Percentiles rank a stretch among this genome's conserved stretches.
These are phyloP conservation scores for Acrocyrtus sp. DNA, from an alignment of 2,888 invertebrate genomes.

Conservation along the genomic window DNA sequence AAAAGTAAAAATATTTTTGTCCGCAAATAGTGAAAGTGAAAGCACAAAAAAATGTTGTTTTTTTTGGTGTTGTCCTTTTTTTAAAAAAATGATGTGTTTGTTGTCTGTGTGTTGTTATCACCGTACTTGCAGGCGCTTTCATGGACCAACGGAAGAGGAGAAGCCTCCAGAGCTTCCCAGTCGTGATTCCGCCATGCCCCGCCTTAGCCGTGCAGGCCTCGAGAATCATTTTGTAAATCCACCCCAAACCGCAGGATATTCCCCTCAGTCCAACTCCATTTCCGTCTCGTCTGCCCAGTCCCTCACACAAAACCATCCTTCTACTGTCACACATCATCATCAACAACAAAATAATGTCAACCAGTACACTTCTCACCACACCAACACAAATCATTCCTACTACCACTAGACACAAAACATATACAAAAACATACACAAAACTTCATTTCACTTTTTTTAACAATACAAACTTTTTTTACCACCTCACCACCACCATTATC, in stretches of 20 bases:
- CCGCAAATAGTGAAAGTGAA: not conserved
- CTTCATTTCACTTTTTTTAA: too few species aligned
- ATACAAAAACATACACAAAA: constrained; percentile 10
- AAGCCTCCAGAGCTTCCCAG: constrained; percentile 59
- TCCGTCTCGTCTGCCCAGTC: constrained; percentile 51
- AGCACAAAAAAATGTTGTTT: too few species aligned
- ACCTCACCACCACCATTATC: too few species aligned
- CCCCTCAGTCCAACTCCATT: constrained; percentile 50
- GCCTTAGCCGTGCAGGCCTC: constrained; percentile 63
- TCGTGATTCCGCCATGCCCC: constrained; percentile 60
- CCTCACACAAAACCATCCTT: constrained; percentile 33
- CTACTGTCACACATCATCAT: constrained; percentile 42
- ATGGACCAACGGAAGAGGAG: constrained; percentile 63
- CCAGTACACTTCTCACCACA: constrained; percentile 42
- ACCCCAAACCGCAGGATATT: constrained; percentile 38
- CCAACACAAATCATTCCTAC: constrained; percentile 46
- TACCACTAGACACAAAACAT: constrained; percentile 43
- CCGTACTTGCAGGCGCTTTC: constrained; percentile 60
- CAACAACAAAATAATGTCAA: constrained; percentile 42
- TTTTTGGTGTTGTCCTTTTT: not conserved
- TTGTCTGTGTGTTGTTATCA: constrained; percentile 22
- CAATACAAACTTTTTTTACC: too few species aligned
- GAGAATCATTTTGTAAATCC: constrained; percentile 63
- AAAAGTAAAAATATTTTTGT: too few species aligned
- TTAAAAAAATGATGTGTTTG: not conserved